phyloP scores from a whole-genome alignment of 2,113 vertebrate species.

The Brachyistius frenatus region DNA sequence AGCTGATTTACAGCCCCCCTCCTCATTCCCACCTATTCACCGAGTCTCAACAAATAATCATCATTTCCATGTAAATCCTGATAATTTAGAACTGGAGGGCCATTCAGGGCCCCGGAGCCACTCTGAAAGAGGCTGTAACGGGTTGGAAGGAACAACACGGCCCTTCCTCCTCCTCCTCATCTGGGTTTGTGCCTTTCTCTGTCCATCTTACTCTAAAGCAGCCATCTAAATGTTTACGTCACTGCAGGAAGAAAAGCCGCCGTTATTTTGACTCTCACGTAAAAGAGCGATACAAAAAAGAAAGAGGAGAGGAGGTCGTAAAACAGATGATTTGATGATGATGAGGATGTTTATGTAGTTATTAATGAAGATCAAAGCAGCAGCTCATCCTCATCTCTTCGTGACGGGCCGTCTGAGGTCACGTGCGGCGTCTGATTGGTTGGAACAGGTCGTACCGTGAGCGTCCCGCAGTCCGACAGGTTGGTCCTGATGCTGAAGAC shows the following conservation, averaged over 20 bases:
- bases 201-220: constrained; percentile 51
- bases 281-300: constrained; percentile 7
- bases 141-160: constrained; percentile 61
- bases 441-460: constrained; percentile 60
- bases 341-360: constrained; percentile 46
- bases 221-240: constrained; percentile 43
- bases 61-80: constrained; percentile 82
- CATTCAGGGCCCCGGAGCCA: constrained; percentile 50
- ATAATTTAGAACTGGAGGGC: constrained; percentile 73
- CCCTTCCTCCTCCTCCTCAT: constrained; percentile 47
- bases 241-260: constrained; percentile 18
- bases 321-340: constrained; percentile 64
- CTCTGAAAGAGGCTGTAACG: constrained; percentile 61
- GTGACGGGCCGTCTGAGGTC: constrained; percentile 47
- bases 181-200: constrained; percentile 53
- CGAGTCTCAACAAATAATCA: constrained; percentile 72
- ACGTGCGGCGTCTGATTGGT: constrained; percentile 54
- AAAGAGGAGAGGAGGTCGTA: constrained; percentile 30
- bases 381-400: constrained; percentile 63
- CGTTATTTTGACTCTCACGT: constrained; percentile 16
- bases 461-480: constrained; percentile 81
- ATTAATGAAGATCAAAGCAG: constrained; percentile 32
- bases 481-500: constrained; percentile 84
- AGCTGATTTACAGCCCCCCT: constrained; percentile 64
- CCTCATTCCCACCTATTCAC: constrained; percentile 56